Evolutionary conservation across 2,888 invertebrate genomes (phyloP).

Genomic region (Neoaliturus tenellus): DNA sequence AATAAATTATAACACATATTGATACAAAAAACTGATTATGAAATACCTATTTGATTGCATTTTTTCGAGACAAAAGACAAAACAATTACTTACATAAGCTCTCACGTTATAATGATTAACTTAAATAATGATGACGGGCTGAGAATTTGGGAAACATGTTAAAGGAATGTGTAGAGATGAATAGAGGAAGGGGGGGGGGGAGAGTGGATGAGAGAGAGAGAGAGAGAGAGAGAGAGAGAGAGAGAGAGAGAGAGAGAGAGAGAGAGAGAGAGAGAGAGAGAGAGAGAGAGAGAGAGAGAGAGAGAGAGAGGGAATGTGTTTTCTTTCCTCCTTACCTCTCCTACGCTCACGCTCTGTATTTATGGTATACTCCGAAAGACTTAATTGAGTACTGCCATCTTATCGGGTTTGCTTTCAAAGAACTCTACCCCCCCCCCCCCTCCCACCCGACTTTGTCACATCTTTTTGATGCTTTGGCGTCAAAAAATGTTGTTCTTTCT

Average conservation of each 20-base stretch:
- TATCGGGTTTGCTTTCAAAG: constrained; percentile 23
- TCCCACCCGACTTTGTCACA: neutral
- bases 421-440: neutral
- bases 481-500: neutral
- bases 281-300: neutral
- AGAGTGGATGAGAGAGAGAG: neutral
- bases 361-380: neutral
- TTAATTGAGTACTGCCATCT: constrained; percentile 24
- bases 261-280: no score
- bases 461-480: neutral
- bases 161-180: neutral
- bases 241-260: no score
- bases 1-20: no score
- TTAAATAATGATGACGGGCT: no score
- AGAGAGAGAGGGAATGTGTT: neutral
- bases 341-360: neutral
- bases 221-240: neutral
- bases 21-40: no score
- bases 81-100: no score
- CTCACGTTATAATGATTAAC: no score
- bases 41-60: no score
- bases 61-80: no score
- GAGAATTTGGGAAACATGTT: no score
- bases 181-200: no score
- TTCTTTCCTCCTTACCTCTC: neutral